These are phyloP conservation scores for Antennarius striatus DNA, from an alignment of 2,113 vertebrate genomes.

Conservation along the genomic window DNA sequence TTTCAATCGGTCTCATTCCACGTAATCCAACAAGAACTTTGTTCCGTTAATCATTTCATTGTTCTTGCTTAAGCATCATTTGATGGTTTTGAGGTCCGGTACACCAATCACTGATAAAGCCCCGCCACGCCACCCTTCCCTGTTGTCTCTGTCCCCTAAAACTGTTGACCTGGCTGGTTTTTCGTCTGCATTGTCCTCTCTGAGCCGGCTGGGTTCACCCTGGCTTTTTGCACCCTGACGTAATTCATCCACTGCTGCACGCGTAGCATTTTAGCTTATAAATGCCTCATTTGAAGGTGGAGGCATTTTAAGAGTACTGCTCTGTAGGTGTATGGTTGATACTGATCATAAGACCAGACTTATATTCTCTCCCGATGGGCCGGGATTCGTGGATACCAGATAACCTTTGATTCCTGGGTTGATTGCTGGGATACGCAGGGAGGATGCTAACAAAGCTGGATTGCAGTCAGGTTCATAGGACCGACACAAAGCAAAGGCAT, in stretches of 20 bases:
- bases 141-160: conserved; percentile 32
- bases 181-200: conserved; percentile 47
- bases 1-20: no score
- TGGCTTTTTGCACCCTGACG: conserved; percentile 27
- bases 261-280: conserved; percentile 43
- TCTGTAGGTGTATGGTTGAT: background rate
- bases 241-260: conserved; percentile 24
- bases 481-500: background rate
- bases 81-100: conserved; percentile 19
- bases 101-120: conserved; percentile 8
- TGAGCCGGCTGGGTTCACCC: conserved; percentile 48
- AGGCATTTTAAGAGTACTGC: background rate
- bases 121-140: conserved; percentile 25
- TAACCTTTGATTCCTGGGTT: conserved; percentile 17
- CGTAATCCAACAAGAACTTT: no score
- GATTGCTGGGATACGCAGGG: background rate
- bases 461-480: conserved; percentile 3
- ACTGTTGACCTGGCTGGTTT: conserved; percentile 42
- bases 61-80: no score
- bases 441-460: conserved; percentile 9
- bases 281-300: background rate
- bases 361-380: background rate
- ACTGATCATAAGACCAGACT: no score
- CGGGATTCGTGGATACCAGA: conserved; percentile 14
- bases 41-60: no score